A percentile compares a stretch with the other conserved stretches of the same genome.
Evolutionary conservation across 2,113 vertebrate genomes (phyloP).

Genomic region (Pelvicachromis taeniatus): DNA sequence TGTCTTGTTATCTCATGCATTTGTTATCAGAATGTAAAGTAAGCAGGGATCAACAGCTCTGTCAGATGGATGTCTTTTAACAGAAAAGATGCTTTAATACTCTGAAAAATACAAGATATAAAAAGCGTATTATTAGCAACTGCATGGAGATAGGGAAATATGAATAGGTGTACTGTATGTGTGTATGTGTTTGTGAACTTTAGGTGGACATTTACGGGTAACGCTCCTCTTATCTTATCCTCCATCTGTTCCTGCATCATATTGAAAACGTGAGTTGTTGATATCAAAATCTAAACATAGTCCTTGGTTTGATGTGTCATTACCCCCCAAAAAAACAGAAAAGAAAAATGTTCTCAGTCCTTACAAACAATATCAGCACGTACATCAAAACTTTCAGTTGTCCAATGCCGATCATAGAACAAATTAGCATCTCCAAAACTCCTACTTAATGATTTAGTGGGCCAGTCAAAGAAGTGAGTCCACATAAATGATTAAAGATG

Average conservation of each 20-base stretch:
- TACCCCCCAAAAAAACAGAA: background rate
- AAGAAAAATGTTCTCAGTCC: background rate
- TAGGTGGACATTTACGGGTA: background rate
- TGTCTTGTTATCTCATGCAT: background rate
- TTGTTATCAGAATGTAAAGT: background rate
- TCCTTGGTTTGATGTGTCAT: background rate
- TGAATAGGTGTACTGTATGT: background rate
- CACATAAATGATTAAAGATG: slow-evolving; percentile 66
- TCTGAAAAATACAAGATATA: background rate
- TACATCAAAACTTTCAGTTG: slow-evolving; percentile 28
- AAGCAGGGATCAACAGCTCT: background rate
- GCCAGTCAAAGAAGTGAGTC: slow-evolving; percentile 49
- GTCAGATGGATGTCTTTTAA: background rate
- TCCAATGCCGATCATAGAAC: slow-evolving; percentile 14
- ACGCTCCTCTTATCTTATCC: background rate
- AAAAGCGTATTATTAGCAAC: background rate
- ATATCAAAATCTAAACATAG: background rate
- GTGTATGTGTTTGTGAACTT: background rate
- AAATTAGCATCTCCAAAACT: slow-evolving; percentile 56
- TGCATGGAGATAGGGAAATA: background rate
- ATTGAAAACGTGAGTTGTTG: background rate
- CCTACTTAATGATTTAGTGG: slow-evolving; percentile 55
- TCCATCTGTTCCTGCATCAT: background rate
- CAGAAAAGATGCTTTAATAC: background rate
- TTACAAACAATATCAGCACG: background rate